Conservation (phyloP, 2,888 invertebrate species). For the Netelia virgata region DNA sequence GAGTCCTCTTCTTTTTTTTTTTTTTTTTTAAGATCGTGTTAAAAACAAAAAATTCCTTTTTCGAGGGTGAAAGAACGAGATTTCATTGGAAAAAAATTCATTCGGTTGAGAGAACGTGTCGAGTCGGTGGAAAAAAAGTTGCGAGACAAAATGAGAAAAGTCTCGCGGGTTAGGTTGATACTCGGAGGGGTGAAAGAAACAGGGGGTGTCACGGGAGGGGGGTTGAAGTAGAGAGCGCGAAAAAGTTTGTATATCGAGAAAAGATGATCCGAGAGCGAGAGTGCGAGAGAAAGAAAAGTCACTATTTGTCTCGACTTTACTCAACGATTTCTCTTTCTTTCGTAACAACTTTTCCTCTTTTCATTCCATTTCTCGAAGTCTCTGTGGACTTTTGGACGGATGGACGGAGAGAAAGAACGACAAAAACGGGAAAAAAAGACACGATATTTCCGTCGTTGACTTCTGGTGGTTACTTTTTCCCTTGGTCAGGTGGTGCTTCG, state of each 20-base stretch:
- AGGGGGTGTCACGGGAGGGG: background rate
- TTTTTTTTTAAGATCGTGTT: too few species aligned
- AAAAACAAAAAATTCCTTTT: too few species aligned
- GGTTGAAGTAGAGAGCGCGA: background rate
- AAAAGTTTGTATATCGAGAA: constrained; percentile 7
- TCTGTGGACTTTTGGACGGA: constrained; percentile 15
- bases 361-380: background rate
- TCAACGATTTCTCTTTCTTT: constrained; percentile 41
- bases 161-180: background rate
- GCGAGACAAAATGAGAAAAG: constrained; percentile 18
- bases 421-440: constrained; percentile 11
- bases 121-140: background rate
- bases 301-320: constrained; percentile 25
- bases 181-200: too few species aligned
- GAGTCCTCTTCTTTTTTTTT: too few species aligned
- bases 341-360: constrained; percentile 33
- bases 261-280: constrained; percentile 21
- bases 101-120: background rate
- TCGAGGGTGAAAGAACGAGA: background rate
- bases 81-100: background rate
- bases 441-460: constrained; percentile 7
- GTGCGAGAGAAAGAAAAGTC: background rate
- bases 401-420: background rate
- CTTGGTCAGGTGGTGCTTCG: constrained; percentile 23
- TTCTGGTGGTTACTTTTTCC: constrained; percentile 22